Evolutionary conservation across 2,888 invertebrate species (phyloP).

Genomic region (Drosophila birchii): DNA sequence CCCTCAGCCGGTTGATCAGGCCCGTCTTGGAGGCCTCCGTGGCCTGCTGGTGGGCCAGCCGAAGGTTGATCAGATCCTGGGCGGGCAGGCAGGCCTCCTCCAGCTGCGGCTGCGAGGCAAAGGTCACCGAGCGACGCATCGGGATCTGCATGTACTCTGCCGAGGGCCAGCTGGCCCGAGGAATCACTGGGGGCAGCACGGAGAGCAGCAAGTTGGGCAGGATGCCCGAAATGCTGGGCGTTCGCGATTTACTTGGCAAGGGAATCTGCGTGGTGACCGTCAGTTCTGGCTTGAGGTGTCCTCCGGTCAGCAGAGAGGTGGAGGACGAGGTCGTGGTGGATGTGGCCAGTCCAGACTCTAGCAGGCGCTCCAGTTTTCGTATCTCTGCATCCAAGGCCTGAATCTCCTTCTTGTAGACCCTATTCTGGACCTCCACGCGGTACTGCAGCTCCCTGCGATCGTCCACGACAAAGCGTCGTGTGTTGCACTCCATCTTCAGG

Average conservation of each 20-base stretch:
- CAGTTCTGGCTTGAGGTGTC: slow-evolving; percentile 81
- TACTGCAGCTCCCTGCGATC: slow-evolving; percentile 93
- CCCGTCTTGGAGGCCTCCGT: slow-evolving; percentile 86
- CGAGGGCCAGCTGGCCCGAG: slow-evolving; percentile 91
- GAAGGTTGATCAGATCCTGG: slow-evolving; percentile 87
- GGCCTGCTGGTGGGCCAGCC: slow-evolving; percentile 86
- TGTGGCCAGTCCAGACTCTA: slow-evolving; percentile 86
- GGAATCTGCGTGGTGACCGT: slow-evolving; percentile 73
- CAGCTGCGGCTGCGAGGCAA: slow-evolving; percentile 88
- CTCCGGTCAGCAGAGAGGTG: slow-evolving; percentile 77
- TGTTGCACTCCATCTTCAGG: slow-evolving; percentile 94
- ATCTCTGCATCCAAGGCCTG: slow-evolving; percentile 92
- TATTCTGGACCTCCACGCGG: slow-evolving; percentile 95
- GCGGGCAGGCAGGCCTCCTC: slow-evolving; percentile 87
- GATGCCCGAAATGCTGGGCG: slow-evolving; percentile 89
- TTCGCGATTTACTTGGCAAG: slow-evolving; percentile 83
- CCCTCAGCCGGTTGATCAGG: slow-evolving; percentile 86
- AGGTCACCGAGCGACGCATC: slow-evolving; percentile 87
- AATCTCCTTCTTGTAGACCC: slow-evolving; percentile 93
- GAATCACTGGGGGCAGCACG: slow-evolving; percentile 90
- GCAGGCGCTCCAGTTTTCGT: slow-evolving; percentile 89
- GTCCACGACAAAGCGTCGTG: slow-evolving; percentile 92
- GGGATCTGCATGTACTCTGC: slow-evolving; percentile 87
- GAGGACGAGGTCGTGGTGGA: slow-evolving; percentile 86
- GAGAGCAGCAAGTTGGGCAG: slow-evolving; percentile 89